A percentile compares a stretch with the other conserved stretches of the same genome.
Conservation (phyloP, 1,140 invertebrate species). For the Bombus haemorrhoidalis region DNA sequence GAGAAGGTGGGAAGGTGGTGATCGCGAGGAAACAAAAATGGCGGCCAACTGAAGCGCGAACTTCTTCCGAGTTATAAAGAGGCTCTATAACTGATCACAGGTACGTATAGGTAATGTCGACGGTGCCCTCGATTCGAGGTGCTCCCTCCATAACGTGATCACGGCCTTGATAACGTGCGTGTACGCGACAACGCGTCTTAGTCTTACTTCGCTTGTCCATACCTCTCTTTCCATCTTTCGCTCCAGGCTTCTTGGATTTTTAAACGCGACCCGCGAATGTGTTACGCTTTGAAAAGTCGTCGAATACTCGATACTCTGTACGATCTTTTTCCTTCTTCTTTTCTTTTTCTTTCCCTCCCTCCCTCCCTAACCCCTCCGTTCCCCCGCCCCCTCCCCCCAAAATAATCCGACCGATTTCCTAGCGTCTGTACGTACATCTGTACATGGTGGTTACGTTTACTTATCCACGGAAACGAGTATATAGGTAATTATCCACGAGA, state of each 20-base stretch:
- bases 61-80: conserved; percentile 23
- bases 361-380: too few species aligned
- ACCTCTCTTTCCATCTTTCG: background rate
- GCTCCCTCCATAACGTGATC: conserved; percentile 47
- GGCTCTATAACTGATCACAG: conserved; percentile 37
- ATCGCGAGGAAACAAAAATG: conserved; percentile 29
- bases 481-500: background rate
- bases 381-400: accelerated
- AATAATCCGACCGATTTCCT: background rate
- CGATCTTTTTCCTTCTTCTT: background rate
- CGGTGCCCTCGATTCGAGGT: conserved; percentile 37
- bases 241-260: background rate
- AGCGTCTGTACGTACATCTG: too few species aligned
- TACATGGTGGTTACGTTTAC: background rate
- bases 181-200: background rate
- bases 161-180: conserved; percentile 47
- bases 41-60: conserved; percentile 6
- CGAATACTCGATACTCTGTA: background rate
- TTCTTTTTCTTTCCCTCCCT: too few species aligned
- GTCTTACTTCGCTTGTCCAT: background rate
- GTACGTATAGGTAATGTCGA: conserved; percentile 28
- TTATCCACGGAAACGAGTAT: background rate
- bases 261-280: background rate
- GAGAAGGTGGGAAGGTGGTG: too few species aligned
- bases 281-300: background rate